Evolutionary conservation across 1,140 invertebrate genomes (phyloP).

Genomic region (Acyrthosiphon pisum): DNA sequence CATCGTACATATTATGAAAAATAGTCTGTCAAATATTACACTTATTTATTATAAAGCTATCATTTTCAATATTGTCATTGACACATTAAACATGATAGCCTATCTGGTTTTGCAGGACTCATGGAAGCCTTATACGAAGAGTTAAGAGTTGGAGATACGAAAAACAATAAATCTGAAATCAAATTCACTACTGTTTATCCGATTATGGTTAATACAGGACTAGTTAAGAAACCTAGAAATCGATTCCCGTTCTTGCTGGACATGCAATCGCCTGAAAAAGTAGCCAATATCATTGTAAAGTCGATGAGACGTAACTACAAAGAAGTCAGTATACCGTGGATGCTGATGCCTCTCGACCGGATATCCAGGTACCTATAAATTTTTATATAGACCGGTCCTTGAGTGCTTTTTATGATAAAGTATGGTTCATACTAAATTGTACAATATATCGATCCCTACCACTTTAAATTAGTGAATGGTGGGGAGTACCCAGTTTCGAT

Average conservation of each 20-base stretch:
- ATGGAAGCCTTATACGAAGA: slow-evolving; percentile 80
- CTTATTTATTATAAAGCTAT: background rate
- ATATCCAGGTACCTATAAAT: slow-evolving; percentile 62
- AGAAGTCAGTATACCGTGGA: slow-evolving; percentile 67
- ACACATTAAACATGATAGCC: background rate
- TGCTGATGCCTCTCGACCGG: slow-evolving; percentile 63
- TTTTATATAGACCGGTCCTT: background rate
- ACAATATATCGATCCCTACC: background rate
- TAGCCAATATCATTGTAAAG: slow-evolving; percentile 71
- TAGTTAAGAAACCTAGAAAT: slow-evolving; percentile 78
- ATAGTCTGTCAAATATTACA: background rate
- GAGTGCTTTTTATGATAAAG: background rate
- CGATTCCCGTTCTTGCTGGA: slow-evolving; percentile 74
- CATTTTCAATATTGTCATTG: background rate
- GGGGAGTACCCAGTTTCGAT: background rate
- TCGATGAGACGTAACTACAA: slow-evolving; percentile 70
- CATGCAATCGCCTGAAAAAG: slow-evolving; percentile 71
- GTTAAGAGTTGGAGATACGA: slow-evolving; percentile 66
- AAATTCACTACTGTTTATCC: slow-evolving; percentile 83
- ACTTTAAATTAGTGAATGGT: background rate
- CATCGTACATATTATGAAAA: background rate
- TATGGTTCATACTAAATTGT: background rate
- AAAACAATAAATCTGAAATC: slow-evolving; percentile 63
- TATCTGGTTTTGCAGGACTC: slow-evolving; percentile 64
- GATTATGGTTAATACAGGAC: slow-evolving; percentile 82